phyloP scores from a whole-genome alignment of 2,113 vertebrate genomes.

The Syngnathus scovelli region DNA sequence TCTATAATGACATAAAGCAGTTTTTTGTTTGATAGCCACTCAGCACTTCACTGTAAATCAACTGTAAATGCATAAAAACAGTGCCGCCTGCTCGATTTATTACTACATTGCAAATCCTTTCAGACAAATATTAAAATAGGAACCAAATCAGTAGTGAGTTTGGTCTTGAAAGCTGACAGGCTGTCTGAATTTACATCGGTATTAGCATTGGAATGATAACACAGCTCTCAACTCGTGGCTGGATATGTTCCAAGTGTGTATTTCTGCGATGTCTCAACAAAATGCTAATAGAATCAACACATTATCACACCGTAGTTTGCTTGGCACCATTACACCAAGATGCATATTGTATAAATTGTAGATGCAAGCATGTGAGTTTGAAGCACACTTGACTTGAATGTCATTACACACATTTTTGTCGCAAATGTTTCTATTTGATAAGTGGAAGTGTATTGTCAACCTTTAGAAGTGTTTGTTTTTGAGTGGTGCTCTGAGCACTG shows the following conservation, averaged over 20 bases:
- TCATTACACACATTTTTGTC: constrained; percentile 27
- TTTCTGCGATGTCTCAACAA: constrained; percentile 44
- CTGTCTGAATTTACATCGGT: constrained; percentile 59
- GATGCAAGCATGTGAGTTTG: constrained; percentile 29
- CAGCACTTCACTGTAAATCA: constrained; percentile 71
- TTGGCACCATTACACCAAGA: constrained; percentile 29
- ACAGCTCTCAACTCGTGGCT: constrained; percentile 31
- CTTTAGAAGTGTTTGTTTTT: constrained; percentile 50
- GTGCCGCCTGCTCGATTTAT: constrained; percentile 62
- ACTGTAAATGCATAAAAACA: constrained; percentile 70
- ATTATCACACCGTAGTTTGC: constrained; percentile 18
- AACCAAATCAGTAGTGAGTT: constrained; percentile 54
- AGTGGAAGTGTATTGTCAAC: constrained; percentile 55
- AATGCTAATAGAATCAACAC: constrained; percentile 41
- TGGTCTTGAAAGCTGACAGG: constrained; percentile 44
- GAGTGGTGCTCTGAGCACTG: constrained; percentile 46
- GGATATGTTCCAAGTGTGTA: constrained; percentile 36
- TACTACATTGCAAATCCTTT: constrained; percentile 64
- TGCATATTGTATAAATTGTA: constrained; percentile 6
- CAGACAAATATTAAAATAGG: constrained; percentile 75
- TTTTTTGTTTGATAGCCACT: constrained; percentile 70
- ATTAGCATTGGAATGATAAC: constrained; percentile 67
- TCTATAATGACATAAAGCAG: constrained; percentile 61
- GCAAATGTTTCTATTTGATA: constrained; percentile 35
- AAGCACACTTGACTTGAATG: constrained; percentile 29